Base-by-base conservation (phyloP, 53 echinoderm and acorn worm species). In the Astropecten irregularis region DNA sequence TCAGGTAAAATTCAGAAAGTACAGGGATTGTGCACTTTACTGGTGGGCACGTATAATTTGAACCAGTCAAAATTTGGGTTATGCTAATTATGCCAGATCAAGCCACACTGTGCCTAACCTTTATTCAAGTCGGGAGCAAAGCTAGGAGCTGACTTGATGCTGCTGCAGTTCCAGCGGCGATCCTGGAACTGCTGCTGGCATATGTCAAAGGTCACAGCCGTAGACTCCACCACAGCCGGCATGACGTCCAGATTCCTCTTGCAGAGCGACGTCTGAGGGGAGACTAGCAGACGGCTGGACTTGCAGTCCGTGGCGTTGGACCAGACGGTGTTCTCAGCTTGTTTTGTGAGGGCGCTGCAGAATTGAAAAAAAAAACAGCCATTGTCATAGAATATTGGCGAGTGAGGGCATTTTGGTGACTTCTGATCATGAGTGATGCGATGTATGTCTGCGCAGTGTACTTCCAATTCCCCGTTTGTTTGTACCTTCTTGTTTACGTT, bases 201-300 rank as follows among this genome's bases (percentile, higher is more conserved):
- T 18, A 69, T 83, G 53, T 83, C 66, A 36, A 66, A 37, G 49
- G 83, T 83, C 37, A 69, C 54, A 10, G 54, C 52, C 21, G 83
- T 53, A 83, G 83, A 66, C 67, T 83, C 83, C 52, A 66, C 83
- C 10, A 83, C 54, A 54, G 53, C 83, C 52, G 51, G 22, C 83
- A 83, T 83, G 28, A 54, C 83, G 54, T 83, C 83, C 5, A 83
- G 83, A 51, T 83, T 83, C 53, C 83, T 66, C 40, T 53, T 66
- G 68, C 83, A 83, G 23, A 83, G 40, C 10, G 63, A 49, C 38
- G 49, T 83, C 40, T 67, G 67, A 4, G 66, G 83, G 40, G 66
- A 66, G 52, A 67, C 55, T 30, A 83, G 38, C 37, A 83, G 38
- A 3, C 23, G 40, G 55, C 39, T 56, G 13, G 76, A 76, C 57